Base-by-base conservation (phyloP, 1,140 invertebrate species). In the Drosophila ficusphila region DNA sequence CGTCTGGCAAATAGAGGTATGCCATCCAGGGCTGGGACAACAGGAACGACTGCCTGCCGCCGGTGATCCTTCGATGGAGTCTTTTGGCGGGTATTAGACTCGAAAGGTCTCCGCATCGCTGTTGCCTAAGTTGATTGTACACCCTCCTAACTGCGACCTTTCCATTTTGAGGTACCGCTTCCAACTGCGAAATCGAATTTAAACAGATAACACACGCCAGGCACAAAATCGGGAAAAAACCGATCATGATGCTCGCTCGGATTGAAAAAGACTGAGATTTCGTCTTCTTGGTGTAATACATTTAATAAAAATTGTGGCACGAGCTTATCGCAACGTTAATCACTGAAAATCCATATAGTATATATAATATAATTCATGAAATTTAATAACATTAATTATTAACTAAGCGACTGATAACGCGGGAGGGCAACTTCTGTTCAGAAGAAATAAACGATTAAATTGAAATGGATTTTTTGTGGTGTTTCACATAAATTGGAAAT, bases 21-120 rank as follows among this genome's bases (percentile, higher is more conserved):
- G 46, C 46, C 46, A 31, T 48, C 46, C 46, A 48, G 8, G 46
- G 46, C 7, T 29, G 25, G n/a, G 46, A 48, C 14, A 48, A 7
- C 11, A 48, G 16, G 2, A 2, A 16, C 3, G 23, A 18, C 8
- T 3, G 16, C 11, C 46, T 11, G 11, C 46, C 27, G 0, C 46
- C 46, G 8, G 11, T 27, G 12, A 44, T 44, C 21, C 42, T 9
- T 25, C 42, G 21, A 0, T 12, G 21, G 9, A 44, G 21, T 14
- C 23, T 44, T 44, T 44, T 21, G 21, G 0, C 0, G 12, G 42
- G 42, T 4, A 44, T 9, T 4, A 14, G 1, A 44, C 18, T 16
- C 21, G 42, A 4, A 0, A 44, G 12, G 42, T 25, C 42, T 14
- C 42, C 42, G 42, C 42, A 44, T 8, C 27, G 21, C 42, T 14